Evolutionary conservation across 2,797 vertebrate species (phyloP).

Genomic region (Threskiornis aethiopicus): DNA sequence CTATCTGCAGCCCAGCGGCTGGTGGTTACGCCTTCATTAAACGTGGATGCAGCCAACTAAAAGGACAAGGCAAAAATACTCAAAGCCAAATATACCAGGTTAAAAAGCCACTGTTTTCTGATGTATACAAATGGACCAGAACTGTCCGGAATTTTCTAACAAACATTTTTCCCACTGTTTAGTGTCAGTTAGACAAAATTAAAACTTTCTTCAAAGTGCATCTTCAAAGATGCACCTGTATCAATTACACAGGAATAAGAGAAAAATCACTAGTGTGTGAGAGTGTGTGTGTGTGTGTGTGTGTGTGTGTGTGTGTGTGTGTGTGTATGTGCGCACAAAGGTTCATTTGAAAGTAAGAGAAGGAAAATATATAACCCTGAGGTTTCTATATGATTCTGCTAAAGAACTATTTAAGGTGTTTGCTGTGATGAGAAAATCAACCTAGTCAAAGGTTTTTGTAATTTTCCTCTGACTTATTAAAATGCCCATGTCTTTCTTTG

Average conservation of each 20-base stretch:
- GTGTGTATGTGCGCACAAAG: fast-evolving
- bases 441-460: background rate
- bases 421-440: background rate
- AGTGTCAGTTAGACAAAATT: background rate
- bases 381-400: background rate
- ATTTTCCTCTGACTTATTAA: background rate
- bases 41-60: background rate
- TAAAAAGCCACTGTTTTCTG: background rate
- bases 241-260: background rate
- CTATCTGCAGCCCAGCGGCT: background rate
- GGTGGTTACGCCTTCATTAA: background rate
- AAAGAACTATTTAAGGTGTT: background rate
- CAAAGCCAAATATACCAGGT: background rate
- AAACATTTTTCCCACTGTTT: background rate
- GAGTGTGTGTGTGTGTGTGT: fast-evolving
- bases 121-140: background rate
- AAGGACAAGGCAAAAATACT: background rate
- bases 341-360: background rate
- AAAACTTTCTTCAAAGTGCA: background rate
- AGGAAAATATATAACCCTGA: background rate
- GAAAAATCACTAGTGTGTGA: background rate
- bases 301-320: fast-evolving
- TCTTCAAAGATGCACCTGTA: background rate
- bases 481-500: background rate
- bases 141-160: background rate